phyloP scores from a whole-genome alignment of 1,140 invertebrate species.

The Vollenhovia emeryi region DNA sequence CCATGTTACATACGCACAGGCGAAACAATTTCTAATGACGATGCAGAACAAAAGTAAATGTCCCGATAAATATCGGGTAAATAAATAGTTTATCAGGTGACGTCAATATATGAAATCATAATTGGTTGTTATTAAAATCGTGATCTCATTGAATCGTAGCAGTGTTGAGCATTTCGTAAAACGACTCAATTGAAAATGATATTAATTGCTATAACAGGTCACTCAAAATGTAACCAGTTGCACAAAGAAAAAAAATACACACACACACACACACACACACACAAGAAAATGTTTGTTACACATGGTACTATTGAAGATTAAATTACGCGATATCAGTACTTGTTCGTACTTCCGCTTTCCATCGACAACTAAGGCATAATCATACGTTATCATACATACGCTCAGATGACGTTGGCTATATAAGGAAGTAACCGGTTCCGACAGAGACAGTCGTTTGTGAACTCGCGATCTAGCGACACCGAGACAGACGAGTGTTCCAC shows the following conservation, averaged over 20 bases:
- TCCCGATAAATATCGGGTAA: too few species aligned
- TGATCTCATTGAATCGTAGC: too few species aligned
- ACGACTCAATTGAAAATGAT: too few species aligned
- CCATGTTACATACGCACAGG: not conserved
- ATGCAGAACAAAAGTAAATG: not conserved
- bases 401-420: not conserved
- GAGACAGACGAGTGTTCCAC: not conserved
- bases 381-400: not conserved
- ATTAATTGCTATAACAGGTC: too few species aligned
- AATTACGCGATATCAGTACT: not conserved
- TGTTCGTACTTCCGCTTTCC: not conserved
- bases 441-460: not conserved
- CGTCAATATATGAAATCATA: not conserved
- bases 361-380: not conserved
- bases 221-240: too few species aligned
- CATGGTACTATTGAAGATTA: not conserved
- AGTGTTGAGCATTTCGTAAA: too few species aligned
- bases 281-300: too few species aligned
- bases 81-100: not conserved
- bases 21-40: not conserved
- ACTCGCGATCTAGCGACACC: not conserved
- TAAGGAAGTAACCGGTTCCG: not conserved
- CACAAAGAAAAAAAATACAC: too few species aligned
- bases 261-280: too few species aligned
- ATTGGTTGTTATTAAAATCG: too few species aligned